Percentiles rank a stretch among this genome's conserved stretches.
Evolutionary conservation across 1,140 invertebrate species (phyloP).

Genomic region (Trichonephila clavipes): DNA sequence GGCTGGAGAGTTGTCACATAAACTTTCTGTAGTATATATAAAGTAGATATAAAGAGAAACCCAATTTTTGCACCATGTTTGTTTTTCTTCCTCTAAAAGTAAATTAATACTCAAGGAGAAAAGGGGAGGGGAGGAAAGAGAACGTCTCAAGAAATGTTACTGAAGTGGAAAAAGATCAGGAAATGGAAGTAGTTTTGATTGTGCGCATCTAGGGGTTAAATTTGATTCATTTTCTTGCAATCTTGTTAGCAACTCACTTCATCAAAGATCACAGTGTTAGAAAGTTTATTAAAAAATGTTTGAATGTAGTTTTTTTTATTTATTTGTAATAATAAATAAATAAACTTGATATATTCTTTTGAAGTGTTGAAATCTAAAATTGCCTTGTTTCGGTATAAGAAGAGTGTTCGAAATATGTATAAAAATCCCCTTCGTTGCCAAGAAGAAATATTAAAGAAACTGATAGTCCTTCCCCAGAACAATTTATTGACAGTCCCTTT

Average conservation of each 20-base stretch:
- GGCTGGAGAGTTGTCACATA: background rate
- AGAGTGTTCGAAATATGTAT: too few species aligned
- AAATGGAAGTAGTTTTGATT: background rate
- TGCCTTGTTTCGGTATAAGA: too few species aligned
- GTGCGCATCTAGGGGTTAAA: background rate
- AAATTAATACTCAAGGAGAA: conserved; percentile 2
- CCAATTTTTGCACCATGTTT: background rate
- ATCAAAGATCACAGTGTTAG: background rate
- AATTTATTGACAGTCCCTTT: too few species aligned
- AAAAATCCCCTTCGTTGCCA: too few species aligned
- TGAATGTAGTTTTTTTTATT: background rate
- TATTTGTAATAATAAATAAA: too few species aligned
- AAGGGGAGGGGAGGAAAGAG: background rate
- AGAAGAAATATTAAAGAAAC: too few species aligned
- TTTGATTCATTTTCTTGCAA: background rate
- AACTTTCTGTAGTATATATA: background rate
- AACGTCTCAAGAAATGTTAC: background rate
- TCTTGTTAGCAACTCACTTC: background rate
- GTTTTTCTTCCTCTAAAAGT: background rate
- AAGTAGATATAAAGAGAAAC: background rate
- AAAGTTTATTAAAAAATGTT: background rate
- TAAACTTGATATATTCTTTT: too few species aligned
- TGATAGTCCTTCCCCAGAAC: too few species aligned
- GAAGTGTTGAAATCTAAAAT: too few species aligned
- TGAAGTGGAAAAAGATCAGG: background rate